These are phyloP conservation scores for Cryptoprocta ferox DNA, from an alignment of 2,797 vertebrate species.

Conservation along the genomic window DNA sequence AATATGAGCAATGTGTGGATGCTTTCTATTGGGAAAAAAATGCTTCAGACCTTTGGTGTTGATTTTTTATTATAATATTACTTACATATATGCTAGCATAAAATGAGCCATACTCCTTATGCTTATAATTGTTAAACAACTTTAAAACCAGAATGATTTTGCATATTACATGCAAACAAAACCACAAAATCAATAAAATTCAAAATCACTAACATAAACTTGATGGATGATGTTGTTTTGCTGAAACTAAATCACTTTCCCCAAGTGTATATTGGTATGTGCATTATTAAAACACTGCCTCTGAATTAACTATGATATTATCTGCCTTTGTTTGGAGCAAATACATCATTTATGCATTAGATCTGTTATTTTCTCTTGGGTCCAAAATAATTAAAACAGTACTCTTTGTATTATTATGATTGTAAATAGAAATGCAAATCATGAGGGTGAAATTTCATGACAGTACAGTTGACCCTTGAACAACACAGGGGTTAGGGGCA, in stretches of 20 bases:
- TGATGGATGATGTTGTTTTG: background rate
- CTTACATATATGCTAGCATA: slow-evolving; percentile 27
- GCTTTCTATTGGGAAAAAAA: background rate
- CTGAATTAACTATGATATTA: slow-evolving; percentile 31
- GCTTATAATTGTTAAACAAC: slow-evolving; percentile 4
- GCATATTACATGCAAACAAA: slow-evolving; percentile 45
- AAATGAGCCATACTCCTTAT: slow-evolving; percentile 32
- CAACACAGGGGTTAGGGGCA: background rate
- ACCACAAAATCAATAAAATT: slow-evolving; percentile 26
- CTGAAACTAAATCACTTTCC: background rate
- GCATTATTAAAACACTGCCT: slow-evolving; percentile 47
- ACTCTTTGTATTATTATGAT: background rate
- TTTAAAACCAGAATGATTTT: background rate
- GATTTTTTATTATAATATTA: slow-evolving; percentile 15
- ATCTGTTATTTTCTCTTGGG: slow-evolving; percentile 38
- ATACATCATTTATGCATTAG: slow-evolving; percentile 1
- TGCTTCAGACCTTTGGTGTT: background rate
- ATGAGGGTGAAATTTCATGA: background rate
- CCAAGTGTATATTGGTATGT: background rate
- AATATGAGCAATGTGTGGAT: background rate
- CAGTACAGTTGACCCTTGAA: background rate
- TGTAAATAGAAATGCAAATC: slow-evolving; percentile 42
- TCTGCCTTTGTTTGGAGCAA: slow-evolving; percentile 15
- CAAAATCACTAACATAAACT: background rate
- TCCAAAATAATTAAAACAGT: slow-evolving; percentile 16